Base-by-base conservation (phyloP, 35 echinoderm and acorn worm genomes). In the Hemicentrotus pulcherrimus region DNA sequence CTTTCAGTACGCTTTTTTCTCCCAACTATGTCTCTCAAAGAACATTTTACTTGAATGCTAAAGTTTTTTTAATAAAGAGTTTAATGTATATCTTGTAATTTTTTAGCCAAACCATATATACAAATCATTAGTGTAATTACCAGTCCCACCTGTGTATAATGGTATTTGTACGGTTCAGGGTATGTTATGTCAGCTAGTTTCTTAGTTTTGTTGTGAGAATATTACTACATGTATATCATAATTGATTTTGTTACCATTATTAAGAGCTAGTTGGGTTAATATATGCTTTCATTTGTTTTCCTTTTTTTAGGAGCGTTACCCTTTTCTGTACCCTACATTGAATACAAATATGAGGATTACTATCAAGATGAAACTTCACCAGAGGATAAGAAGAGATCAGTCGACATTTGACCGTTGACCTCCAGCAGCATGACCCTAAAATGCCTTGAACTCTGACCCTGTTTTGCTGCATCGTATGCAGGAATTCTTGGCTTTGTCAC, bases 291-390 rank as follows among this genome's bases (percentile, higher is more conserved):
- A 6, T 91, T 30, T 19, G 86, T 92, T n/a, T 5, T 71, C 30
- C 46, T 12, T 32, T 61, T 10, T 91, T 88, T 52, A 97, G 97
- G 97, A 31, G 86, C 95, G 90, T 94, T 97, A 14, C 95, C 95
- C 24, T 95, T 86, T 55, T 92, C 94, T 88, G 89, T 95, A 35
- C 97, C 96, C n/a, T 95, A 86, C 50, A 94, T 96, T 9, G 48
- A 97, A 33, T 97, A 96, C 59, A 89, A 96, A 30, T 97, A 97
- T 94, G 60, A 94, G 16, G 97, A 97, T 46, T 97, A 95, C 89
- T 97, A 95, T 32, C 46, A 61, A 24, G 85, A 95, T 78, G 65
- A 78, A 78, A 78, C 65, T 78, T 6, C 65, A 78, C 24, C 22
- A 78, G 9, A 28, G 22, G 19, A 78, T 8, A 78, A 78, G 8